Evolutionary conservation across 2,797 vertebrate genomes (phyloP).

Genomic region (Microhierax caerulescens): DNA sequence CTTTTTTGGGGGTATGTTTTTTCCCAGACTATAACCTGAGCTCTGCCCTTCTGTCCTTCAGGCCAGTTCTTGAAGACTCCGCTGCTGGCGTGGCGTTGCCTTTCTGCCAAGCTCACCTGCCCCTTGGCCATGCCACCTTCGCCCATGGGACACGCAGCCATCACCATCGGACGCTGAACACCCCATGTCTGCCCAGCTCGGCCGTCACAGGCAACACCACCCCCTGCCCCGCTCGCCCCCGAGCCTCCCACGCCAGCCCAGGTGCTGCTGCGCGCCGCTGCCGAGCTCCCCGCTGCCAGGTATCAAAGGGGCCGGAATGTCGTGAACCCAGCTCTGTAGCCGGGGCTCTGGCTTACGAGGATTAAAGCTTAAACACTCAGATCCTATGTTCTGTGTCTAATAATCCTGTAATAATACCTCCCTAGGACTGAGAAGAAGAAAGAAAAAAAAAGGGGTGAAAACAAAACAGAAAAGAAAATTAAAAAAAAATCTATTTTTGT

Average conservation of each 20-base stretch:
- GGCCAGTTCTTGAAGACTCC: fast-evolving
- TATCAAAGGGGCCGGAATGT: neutral
- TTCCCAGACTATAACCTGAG: neutral
- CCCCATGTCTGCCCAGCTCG: fast-evolving
- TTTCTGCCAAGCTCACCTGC: neutral
- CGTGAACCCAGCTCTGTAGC: neutral
- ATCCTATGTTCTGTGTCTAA: neutral
- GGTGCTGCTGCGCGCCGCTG: neutral
- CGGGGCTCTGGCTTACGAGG: neutral
- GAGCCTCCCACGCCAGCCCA: neutral
- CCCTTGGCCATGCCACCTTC: neutral
- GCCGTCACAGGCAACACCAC: fast-evolving
- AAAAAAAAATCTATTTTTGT: neutral
- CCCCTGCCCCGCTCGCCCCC: too few relatives aligned
- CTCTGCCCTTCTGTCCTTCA: neutral
- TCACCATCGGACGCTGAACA: fast-evolving
- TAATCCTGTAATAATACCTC: neutral
- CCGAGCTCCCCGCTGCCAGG: neutral
- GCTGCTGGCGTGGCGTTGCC: fast-evolving
- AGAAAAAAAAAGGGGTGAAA: neutral
- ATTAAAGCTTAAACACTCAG: slow-evolving; percentile 47
- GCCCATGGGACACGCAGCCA: neutral
- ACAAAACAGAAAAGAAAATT: neutral
- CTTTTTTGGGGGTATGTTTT: too few relatives aligned
- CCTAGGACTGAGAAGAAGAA: neutral